A percentile compares a stretch with the other conserved stretches of the same genome.
These are phyloP conservation scores for Condylura cristata DNA, from an alignment of 2,113 vertebrate genomes.

Conservation along the genomic window DNA sequence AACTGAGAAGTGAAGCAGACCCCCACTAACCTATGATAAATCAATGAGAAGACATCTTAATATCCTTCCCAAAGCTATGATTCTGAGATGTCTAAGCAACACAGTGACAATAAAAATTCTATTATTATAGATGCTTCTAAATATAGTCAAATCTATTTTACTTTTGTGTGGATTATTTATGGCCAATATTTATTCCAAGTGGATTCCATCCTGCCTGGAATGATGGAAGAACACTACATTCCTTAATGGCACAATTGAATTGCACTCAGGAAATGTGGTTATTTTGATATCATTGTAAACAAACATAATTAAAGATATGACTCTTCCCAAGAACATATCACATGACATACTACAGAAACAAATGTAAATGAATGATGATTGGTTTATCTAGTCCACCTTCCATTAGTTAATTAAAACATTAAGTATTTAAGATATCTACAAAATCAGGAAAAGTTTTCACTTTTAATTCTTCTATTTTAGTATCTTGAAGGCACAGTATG, in stretches of 20 bases:
- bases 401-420: slow-evolving; percentile 3
- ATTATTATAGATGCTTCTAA: neutral
- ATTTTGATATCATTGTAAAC: slow-evolving; percentile 71
- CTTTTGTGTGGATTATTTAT: slow-evolving; percentile 48
- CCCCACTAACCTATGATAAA: neutral
- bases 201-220: slow-evolving; percentile 24
- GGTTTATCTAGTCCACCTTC: slow-evolving; percentile 10
- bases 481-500: neutral
- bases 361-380: slow-evolving; percentile 52
- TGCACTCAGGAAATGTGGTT: slow-evolving; percentile 76
- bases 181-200: slow-evolving; percentile 30
- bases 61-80: neutral
- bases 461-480: slow-evolving; percentile 32
- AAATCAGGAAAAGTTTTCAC: neutral
- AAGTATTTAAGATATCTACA: slow-evolving; percentile 40
- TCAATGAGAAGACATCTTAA: neutral
- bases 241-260: slow-evolving; percentile 62
- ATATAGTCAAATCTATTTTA: neutral
- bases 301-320: slow-evolving; percentile 71
- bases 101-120: neutral
- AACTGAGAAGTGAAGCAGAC: neutral
- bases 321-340: slow-evolving; percentile 63
- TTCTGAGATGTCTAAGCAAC: neutral
- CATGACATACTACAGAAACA: slow-evolving; percentile 59
- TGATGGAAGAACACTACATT: slow-evolving; percentile 58